Evolutionary conservation across 2,888 invertebrate genomes (phyloP).

Genomic region (Volucella bombylans): DNA sequence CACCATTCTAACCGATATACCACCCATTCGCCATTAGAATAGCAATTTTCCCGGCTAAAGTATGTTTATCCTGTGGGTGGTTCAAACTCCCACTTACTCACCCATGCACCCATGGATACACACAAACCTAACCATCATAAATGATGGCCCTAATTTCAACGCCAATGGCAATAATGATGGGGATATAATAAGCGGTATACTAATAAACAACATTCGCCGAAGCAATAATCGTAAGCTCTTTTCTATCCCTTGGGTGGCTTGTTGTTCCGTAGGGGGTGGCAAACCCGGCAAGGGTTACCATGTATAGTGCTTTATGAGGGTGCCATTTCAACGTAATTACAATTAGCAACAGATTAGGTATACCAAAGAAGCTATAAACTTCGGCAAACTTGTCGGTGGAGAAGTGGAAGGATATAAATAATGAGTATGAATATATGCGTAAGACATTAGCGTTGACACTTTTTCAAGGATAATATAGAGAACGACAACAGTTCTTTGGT

Average conservation of each 20-base stretch:
- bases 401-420: background rate
- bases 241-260: conserved; percentile 13
- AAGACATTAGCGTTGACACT: conserved; percentile 41
- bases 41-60: conserved; percentile 19
- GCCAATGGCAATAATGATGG: conserved; percentile 68
- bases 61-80: conserved; percentile 46
- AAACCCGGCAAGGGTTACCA: conserved; percentile 2
- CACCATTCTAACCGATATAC: background rate
- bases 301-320: conserved; percentile 50
- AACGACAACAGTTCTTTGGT: conserved; percentile 31
- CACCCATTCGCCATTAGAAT: conserved; percentile 47
- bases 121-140: conserved; percentile 28
- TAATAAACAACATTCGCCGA: conserved; percentile 59
- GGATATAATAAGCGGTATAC: conserved; percentile 63
- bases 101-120: conserved; percentile 5
- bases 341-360: conserved; percentile 59
- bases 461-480: background rate
- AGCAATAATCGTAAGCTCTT: conserved; percentile 66
- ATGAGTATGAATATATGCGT: conserved; percentile 8
- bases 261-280: conserved; percentile 6
- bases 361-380: conserved; percentile 25
- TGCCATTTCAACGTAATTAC: conserved; percentile 59
- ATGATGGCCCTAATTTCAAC: conserved; percentile 68
- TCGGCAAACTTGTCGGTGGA: background rate
- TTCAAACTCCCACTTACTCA: conserved; percentile 36